phyloP scores from a whole-genome alignment of 2,888 invertebrate species.

The Amblyteles armatorius region DNA sequence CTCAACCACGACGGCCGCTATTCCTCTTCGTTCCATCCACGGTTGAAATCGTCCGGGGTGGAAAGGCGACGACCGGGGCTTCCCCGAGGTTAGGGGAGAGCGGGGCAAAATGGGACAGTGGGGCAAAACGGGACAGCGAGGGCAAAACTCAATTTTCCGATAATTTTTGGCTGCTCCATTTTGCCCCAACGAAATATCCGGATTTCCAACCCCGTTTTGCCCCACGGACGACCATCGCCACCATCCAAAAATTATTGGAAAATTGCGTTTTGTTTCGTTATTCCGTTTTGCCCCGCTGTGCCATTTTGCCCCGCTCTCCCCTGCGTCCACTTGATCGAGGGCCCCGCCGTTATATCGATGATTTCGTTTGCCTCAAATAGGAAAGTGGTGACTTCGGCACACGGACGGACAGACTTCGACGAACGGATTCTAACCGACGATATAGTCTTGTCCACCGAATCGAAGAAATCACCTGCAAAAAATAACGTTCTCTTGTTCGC shows the following conservation, averaged over 20 bases:
- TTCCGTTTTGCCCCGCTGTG: too few species aligned
- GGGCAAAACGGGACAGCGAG: too few species aligned
- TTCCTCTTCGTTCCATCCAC: conserved; percentile 19
- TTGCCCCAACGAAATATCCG: too few species aligned
- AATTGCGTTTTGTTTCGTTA: too few species aligned
- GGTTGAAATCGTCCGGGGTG: conserved; percentile 25
- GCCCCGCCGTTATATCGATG: conserved; percentile 77
- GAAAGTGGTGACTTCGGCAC: conserved; percentile 65
- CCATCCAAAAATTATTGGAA: too few species aligned
- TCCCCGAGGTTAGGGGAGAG: conserved; percentile 76
- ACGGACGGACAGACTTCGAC: conserved; percentile 35
- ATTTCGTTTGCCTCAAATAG: conserved; percentile 78
- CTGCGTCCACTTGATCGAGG: conserved; percentile 76
- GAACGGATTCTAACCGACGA: conserved; percentile 62
- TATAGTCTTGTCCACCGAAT: conserved; percentile 47
- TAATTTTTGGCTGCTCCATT: too few species aligned
- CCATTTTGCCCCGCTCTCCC: too few species aligned
- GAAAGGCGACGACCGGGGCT: conserved; percentile 60
- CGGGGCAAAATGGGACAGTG: too few species aligned
- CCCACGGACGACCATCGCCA: too few species aligned
- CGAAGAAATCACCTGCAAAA: conserved; percentile 14
- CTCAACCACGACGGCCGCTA: conserved; percentile 60
- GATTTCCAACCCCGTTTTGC: too few species aligned
- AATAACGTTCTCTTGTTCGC: neutral
- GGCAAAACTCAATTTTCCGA: too few species aligned